Percentiles rank a stretch among this genome's conserved stretches.
These are phyloP conservation scores for Gymnothorax javanicus DNA, from an alignment of 2,797 vertebrate species.

Conservation along the genomic window DNA sequence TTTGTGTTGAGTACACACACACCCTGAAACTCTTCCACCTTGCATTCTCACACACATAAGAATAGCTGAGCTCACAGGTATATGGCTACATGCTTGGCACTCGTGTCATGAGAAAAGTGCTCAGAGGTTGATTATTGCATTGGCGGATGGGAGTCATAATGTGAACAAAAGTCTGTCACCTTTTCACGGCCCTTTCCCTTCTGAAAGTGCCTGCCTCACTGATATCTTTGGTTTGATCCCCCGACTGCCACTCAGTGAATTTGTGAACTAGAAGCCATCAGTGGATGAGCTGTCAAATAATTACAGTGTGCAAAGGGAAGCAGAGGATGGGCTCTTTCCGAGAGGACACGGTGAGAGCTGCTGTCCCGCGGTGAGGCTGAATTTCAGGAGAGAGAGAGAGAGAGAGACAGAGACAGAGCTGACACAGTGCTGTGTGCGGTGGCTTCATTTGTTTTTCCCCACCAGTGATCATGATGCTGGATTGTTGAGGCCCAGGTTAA, in stretches of 20 bases:
- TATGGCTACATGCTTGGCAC: neutral
- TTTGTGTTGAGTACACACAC: neutral
- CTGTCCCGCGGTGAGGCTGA: neutral
- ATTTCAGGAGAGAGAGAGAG: too few relatives aligned
- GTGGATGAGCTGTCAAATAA: neutral
- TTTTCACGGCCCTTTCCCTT: neutral
- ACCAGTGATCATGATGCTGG: constrained; percentile 68
- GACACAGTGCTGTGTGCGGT: neutral
- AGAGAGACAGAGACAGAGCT: neutral
- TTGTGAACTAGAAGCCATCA: neutral
- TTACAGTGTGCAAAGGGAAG: neutral
- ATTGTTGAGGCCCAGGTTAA: constrained; percentile 70
- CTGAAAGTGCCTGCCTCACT: neutral
- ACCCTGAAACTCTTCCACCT: neutral
- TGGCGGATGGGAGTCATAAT: neutral
- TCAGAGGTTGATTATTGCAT: neutral
- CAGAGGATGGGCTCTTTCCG: neutral
- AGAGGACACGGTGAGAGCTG: neutral
- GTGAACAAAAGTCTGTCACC: neutral
- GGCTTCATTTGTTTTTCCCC: constrained; percentile 55
- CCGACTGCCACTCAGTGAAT: neutral
- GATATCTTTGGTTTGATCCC: neutral
- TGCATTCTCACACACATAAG: neutral
- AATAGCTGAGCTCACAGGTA: neutral
- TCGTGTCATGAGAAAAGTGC: neutral